These are phyloP conservation scores for Micronycteris hirsuta DNA, from an alignment of 2,113 vertebrate genomes.

Conservation along the genomic window DNA sequence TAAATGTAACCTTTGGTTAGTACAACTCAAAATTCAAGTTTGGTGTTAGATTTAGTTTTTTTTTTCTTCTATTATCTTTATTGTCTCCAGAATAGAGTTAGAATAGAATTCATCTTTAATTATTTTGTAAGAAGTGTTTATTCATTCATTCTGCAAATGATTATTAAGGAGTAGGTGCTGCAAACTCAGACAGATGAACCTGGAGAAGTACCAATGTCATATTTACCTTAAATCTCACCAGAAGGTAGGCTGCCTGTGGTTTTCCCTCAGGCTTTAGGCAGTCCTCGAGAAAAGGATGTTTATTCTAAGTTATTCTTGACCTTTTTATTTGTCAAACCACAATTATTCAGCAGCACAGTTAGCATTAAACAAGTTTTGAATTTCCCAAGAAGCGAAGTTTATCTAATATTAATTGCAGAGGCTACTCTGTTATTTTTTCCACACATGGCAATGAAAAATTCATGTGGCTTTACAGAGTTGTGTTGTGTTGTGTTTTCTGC, in stretches of 20 bases:
- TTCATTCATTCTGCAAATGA: neutral
- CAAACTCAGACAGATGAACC: neutral
- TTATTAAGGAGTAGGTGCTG: neutral
- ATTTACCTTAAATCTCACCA: neutral
- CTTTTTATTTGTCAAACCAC: slow-evolving; percentile 4
- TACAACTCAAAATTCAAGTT: neutral
- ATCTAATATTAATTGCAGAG: neutral
- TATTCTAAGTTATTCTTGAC: slow-evolving; percentile 1
- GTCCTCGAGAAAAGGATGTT: neutral
- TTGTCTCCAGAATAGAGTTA: neutral
- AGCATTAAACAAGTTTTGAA: neutral
- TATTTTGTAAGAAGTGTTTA: neutral
- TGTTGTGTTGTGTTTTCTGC: neutral
- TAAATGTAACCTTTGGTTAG: neutral
- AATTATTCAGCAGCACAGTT: neutral
- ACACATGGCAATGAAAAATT: neutral
- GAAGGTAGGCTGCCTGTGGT: neutral
- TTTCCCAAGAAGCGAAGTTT: neutral
- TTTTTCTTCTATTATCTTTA: neutral
- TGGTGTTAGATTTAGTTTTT: neutral
- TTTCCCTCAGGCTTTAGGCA: neutral
- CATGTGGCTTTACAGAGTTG: neutral
- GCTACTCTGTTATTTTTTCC: neutral
- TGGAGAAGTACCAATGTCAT: neutral
- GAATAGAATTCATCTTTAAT: neutral